Percentiles rank a stretch among this genome's conserved stretches.
Conservation (phyloP, 1,140 invertebrate species). For the Drosophila dunni region DNA sequence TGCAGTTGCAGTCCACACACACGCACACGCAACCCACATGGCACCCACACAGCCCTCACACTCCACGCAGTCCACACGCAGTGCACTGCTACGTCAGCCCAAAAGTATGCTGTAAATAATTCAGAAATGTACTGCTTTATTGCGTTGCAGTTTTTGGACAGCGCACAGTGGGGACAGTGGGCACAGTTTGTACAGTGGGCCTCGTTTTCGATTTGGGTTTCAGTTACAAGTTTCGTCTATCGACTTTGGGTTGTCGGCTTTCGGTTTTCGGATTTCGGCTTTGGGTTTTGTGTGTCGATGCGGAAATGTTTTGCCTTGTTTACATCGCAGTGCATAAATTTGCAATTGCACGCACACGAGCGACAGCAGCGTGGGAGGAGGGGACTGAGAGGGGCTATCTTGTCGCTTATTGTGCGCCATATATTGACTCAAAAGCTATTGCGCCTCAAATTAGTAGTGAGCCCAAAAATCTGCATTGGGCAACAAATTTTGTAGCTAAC, state of each 20-base stretch:
- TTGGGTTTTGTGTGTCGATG: slow-evolving; percentile 17
- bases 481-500: slow-evolving; percentile 81
- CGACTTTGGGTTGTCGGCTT: background rate
- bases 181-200: slow-evolving; percentile 33
- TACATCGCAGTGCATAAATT: slow-evolving; percentile 81
- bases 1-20: slow-evolving; percentile 2
- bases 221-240: background rate
- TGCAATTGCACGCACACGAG: slow-evolving; percentile 71
- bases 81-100: slow-evolving; percentile 27
- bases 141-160: slow-evolving; percentile 49
- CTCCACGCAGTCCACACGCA: background rate
- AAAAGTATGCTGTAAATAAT: slow-evolving; percentile 79
- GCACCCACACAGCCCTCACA: background rate
- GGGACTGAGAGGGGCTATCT: too few species aligned
- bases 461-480: slow-evolving; percentile 50
- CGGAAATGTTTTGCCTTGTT: slow-evolving; percentile 81
- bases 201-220: slow-evolving; percentile 11
- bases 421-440: slow-evolving; percentile 48
- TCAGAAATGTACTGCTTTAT: slow-evolving; percentile 65
- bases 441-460: slow-evolving; percentile 51
- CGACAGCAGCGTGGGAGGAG: slow-evolving; percentile 52
- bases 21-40: background rate
- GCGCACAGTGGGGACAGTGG: slow-evolving; percentile 34
- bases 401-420: slow-evolving; percentile 26
- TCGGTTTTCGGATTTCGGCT: slow-evolving; percentile 6